Conservation (phyloP, 2,888 invertebrate genomes). For the Galeruca laticollis region DNA sequence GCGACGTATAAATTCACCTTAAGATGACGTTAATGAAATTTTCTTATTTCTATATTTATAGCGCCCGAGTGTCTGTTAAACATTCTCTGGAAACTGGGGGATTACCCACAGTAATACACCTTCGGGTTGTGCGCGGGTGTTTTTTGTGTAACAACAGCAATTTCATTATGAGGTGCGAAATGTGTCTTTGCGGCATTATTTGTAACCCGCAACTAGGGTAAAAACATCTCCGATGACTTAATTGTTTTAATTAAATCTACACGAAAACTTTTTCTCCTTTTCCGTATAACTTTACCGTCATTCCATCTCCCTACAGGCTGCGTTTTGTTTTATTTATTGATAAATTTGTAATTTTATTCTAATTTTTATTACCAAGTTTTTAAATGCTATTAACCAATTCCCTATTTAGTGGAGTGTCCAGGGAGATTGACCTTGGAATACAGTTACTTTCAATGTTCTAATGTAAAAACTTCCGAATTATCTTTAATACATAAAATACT, state of each 20-base stretch:
- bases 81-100: slow-evolving; percentile 52
- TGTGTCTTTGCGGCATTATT: slow-evolving; percentile 57
- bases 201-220: slow-evolving; percentile 52
- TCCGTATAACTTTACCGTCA: neutral
- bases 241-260: slow-evolving; percentile 47
- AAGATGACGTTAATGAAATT: slow-evolving; percentile 72
- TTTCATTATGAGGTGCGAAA: slow-evolving; percentile 60
- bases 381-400: no score
- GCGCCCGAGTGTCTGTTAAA: slow-evolving; percentile 60
- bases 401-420: no score
- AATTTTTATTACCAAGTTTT: no score
- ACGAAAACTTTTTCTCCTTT: neutral
- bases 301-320: neutral
- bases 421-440: no score
- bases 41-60: slow-evolving; percentile 69
- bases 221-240: slow-evolving; percentile 45
- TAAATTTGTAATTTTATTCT: no score
- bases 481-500: no score
- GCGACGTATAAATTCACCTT: slow-evolving; percentile 70
- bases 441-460: no score
- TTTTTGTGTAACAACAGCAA: slow-evolving; percentile 55
- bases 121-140: slow-evolving; percentile 44
- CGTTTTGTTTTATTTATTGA: neutral
- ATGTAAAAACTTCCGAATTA: no score
- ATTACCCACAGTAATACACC: slow-evolving; percentile 35